Evolutionary conservation across 2,888 invertebrate genomes (phyloP).

Genomic region (Xylocampa areola): DNA sequence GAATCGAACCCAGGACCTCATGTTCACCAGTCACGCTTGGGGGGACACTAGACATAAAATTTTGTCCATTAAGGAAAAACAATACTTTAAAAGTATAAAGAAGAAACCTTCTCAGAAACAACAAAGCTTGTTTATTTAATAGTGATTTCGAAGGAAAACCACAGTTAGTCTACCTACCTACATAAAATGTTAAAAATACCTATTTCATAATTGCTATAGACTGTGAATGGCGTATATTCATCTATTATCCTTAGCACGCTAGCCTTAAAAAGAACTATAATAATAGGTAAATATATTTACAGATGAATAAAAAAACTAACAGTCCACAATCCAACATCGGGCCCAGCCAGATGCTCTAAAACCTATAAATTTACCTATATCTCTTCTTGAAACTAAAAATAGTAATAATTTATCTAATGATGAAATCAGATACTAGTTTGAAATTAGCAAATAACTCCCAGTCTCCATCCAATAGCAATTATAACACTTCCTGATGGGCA

Average conservation of each 20-base stretch:
- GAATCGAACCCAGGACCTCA: too few species aligned
- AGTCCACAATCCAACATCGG: too few species aligned
- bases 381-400: too few species aligned
- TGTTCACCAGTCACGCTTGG: too few species aligned
- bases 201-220: constrained; percentile 2
- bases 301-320: too few species aligned
- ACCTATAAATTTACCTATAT: background rate
- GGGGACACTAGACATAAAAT: too few species aligned
- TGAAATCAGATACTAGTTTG: background rate
- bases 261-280: constrained; percentile 14
- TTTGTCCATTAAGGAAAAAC: constrained; percentile 29
- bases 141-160: constrained; percentile 42
- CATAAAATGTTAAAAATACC: constrained; percentile 29
- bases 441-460: constrained; percentile 10
- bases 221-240: constrained; percentile 25
- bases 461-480: constrained; percentile 8
- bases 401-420: background rate
- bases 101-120: constrained; percentile 8
- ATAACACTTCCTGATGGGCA: constrained; percentile 15
- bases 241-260: constrained; percentile 4
- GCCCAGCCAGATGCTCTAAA: too few species aligned
- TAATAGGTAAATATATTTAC: constrained; percentile 8
- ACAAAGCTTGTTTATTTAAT: constrained; percentile 26
- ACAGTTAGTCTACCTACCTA: constrained; percentile 4
- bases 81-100: constrained; percentile 1